Conservation (phyloP, 2,888 invertebrate genomes). For the Pyrrhosoma nymphula region DNA sequence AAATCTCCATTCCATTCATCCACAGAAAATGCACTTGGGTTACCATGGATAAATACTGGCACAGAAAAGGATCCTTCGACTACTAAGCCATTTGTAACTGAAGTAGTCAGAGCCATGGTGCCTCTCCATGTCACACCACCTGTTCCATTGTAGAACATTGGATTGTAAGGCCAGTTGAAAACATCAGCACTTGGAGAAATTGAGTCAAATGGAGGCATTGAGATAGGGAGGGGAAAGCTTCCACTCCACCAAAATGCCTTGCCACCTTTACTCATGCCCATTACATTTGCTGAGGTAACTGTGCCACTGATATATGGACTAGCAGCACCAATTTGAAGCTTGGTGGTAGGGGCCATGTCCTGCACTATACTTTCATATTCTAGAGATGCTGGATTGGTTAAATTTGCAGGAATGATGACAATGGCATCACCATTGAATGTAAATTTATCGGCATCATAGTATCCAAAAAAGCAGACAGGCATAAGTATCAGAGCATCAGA, state of each 20-base stretch:
- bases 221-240: constrained; percentile 69
- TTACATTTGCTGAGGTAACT: constrained; percentile 35
- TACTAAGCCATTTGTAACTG: background rate
- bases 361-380: constrained; percentile 56
- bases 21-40: constrained; percentile 48
- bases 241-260: constrained; percentile 69
- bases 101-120: background rate
- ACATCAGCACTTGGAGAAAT: constrained; percentile 53
- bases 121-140: constrained; percentile 52
- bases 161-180: constrained; percentile 40
- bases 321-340: constrained; percentile 5
- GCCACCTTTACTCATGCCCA: constrained; percentile 15
- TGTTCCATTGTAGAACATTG: constrained; percentile 54
- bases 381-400: constrained; percentile 57
- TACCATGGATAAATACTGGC: constrained; percentile 48
- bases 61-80: constrained; percentile 24
- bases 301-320: constrained; percentile 38
- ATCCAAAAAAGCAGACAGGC: constrained; percentile 70
- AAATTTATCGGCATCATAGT: constrained; percentile 70
- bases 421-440: constrained; percentile 71
- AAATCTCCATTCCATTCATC: constrained; percentile 49
- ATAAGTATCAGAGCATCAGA: constrained; percentile 9
- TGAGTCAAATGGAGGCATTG: constrained; percentile 69
- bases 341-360: background rate
- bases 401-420: constrained; percentile 67